These are phyloP conservation scores for Lottia gigantea DNA, from an alignment of 2,888 invertebrate genomes.

Conservation along the genomic window DNA sequence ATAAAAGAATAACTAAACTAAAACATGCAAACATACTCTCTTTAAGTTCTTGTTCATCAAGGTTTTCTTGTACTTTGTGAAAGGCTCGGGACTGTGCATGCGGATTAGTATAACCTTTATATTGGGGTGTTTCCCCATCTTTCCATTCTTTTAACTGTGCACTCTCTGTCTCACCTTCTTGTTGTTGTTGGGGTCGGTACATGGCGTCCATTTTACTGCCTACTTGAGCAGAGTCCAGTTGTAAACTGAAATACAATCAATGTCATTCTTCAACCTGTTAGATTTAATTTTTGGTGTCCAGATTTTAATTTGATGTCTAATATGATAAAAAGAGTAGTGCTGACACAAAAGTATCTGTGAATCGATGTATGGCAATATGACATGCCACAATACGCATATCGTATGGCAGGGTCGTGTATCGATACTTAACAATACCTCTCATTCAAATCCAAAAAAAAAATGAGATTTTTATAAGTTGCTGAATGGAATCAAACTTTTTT, in stretches of 20 bases:
- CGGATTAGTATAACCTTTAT: slow-evolving; percentile 28
- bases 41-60: slow-evolving; percentile 35
- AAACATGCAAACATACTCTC: slow-evolving; percentile 20
- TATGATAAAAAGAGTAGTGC: too few relatives aligned
- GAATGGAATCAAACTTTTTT: too few relatives aligned
- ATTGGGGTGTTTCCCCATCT: slow-evolving; percentile 17
- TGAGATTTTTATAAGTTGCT: too few relatives aligned
- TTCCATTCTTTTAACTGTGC: slow-evolving; percentile 33
- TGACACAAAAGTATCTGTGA: too few relatives aligned
- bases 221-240: slow-evolving; percentile 40
- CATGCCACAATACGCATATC: too few relatives aligned
- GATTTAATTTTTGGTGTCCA: too few relatives aligned
- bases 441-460: too few relatives aligned
- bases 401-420: too few relatives aligned
- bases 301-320: too few relatives aligned
- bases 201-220: slow-evolving; percentile 51
- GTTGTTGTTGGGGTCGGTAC: slow-evolving; percentile 38
- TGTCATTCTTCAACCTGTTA: too few relatives aligned
- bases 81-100: slow-evolving; percentile 48
- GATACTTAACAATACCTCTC: too few relatives aligned
- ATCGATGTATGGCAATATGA: too few relatives aligned
- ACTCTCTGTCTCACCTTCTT: slow-evolving; percentile 25
- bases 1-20: neutral
- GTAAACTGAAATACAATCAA: slow-evolving; percentile 39
- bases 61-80: slow-evolving; percentile 40